Conservation (phyloP, 2,888 invertebrate species). For the Macrophya annulata region DNA sequence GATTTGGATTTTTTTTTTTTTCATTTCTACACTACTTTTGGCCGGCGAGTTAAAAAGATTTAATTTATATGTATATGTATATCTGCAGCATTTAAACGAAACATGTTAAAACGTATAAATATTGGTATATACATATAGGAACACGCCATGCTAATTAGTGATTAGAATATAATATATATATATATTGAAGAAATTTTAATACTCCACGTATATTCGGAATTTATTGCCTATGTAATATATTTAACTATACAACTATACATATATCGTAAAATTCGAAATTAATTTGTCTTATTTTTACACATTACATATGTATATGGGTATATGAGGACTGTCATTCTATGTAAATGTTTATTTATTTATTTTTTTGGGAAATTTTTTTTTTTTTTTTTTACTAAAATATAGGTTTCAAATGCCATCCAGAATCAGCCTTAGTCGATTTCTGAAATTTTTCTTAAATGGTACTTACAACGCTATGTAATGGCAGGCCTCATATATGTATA, state of each 20-base stretch:
- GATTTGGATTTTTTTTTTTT: not conserved
- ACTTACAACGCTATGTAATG: no score
- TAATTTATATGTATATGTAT: not conserved
- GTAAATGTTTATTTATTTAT: no score
- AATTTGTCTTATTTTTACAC: no score
- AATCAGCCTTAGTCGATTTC: no score
- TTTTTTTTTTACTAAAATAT: no score
- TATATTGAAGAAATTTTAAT: not conserved
- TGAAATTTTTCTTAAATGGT: no score
- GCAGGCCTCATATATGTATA: no score
- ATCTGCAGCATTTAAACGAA: not conserved
- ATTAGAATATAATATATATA: not conserved
- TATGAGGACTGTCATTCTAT: no score
- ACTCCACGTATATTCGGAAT: not conserved
- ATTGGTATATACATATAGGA: not conserved
- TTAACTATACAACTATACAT: not conserved
- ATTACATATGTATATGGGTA: no score
- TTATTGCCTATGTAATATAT: not conserved
- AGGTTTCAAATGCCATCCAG: no score
- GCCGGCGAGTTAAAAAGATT: not conserved
- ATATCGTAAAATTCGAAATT: not conserved
- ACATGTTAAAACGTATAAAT: constrained; percentile 17
- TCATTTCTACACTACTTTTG: not conserved
- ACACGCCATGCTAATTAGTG: constrained; percentile 20
- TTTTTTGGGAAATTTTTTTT: no score